Base-by-base conservation (phyloP, 30 jellyfish, hydroid and myxozoan genomes). In the Aurelia aurita region DNA sequence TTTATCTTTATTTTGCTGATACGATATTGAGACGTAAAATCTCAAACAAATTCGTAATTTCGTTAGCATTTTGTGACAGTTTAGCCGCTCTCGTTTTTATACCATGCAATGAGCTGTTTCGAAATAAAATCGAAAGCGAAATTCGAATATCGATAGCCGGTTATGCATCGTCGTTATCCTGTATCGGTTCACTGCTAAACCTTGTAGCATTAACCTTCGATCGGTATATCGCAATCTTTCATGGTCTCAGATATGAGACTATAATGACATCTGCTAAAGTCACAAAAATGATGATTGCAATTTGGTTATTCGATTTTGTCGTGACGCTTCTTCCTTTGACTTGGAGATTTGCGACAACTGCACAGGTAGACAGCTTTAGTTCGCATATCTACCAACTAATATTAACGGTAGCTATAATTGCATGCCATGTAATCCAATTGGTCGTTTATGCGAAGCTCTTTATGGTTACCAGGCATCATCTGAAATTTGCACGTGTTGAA, bases 171-270 rank as follows among this genome's bases (percentile, higher is more conserved):
- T 86, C 95, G 20, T 10, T 86, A 9, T 70, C 86, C 16, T 69
- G 85, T 3, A 55, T 72, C 29, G 87, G 95, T 25, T 86, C 95
- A 19, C 44, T 86, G 80, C 55, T 77, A 61, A 86, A 86, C 74
- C 72, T 86, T 9, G 58, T 73, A 12, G 95, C 95, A 18, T 51
- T 86, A 59, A 86, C 95, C 16, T 86, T 70, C 55, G 95, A 86
- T 55, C 79, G 95, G 19, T 64, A 45, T 54, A 80, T 74, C 2
- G 95, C 95, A 13, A 58, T 74, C 5, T 86, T 86, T 31, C 25
- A 75, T 16, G 77, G 89, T 28, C 68, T 86, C 34, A 54, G 95
- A 10, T 86, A 86, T 85, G 82, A 71, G 34, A 81, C 69, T 1
- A 49, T 86, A 9, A 86, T 86, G 89, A 62, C 82, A 32, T 23